These are phyloP conservation scores for Scophthalmus maximus DNA, from an alignment of 2,113 vertebrate genomes.

Conservation along the genomic window DNA sequence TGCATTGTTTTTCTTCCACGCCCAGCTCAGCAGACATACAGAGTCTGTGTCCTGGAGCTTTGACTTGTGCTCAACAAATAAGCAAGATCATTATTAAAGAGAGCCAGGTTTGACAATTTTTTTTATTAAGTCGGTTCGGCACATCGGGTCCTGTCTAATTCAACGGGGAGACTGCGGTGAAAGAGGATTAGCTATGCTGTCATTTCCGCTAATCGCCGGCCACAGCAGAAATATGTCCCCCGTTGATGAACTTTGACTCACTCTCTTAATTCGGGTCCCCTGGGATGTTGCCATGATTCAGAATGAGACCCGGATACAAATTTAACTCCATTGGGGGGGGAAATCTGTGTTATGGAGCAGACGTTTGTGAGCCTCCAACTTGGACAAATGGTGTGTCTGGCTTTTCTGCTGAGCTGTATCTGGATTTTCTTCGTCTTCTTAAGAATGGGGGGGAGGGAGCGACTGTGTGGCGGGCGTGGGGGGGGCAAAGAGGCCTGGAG, in stretches of 20 bases:
- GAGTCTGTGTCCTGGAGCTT: constrained; percentile 30
- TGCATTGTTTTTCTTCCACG: constrained; percentile 24
- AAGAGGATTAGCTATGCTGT: constrained; percentile 67
- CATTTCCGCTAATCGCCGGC: constrained; percentile 61
- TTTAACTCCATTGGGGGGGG: constrained; percentile 39
- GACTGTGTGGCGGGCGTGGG: background rate
- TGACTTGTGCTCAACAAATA: constrained; percentile 19
- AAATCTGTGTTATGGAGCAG: constrained; percentile 10
- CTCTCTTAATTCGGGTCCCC: constrained; percentile 55
- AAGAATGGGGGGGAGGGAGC: rapidly evolving
- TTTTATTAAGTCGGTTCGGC: constrained; percentile 42
- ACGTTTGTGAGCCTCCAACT: constrained; percentile 23
- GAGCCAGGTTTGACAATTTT: constrained; percentile 24
- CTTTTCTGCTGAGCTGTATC: background rate
- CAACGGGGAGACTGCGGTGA: constrained; percentile 31
- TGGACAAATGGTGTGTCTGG: constrained; percentile 3
- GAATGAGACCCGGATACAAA: constrained; percentile 35
- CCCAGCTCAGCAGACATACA: constrained; percentile 26
- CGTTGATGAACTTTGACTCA: constrained; percentile 60
- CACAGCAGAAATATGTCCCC: constrained; percentile 53
- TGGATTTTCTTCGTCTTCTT: background rate
- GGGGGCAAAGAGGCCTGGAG: background rate
- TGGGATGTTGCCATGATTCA: constrained; percentile 27
- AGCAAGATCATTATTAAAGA: constrained; percentile 19
- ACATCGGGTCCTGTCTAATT: constrained; percentile 25